Base-by-base conservation (phyloP, 2,797 vertebrate genomes). In the Gadopsis bispinosus region DNA sequence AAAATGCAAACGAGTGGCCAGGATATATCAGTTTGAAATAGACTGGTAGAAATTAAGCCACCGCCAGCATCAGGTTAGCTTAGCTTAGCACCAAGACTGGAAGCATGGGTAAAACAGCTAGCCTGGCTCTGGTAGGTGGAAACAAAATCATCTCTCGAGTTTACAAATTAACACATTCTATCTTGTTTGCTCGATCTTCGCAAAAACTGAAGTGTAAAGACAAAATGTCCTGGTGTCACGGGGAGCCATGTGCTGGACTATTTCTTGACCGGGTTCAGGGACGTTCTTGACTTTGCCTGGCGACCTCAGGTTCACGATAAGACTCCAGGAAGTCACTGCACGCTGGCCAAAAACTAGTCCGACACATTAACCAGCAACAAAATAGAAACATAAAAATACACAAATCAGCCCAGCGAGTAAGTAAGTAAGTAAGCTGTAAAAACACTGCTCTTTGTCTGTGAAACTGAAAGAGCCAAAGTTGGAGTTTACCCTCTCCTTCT, bases 341-440 rank as follows among this genome's bases (percentile, higher is more conserved):
- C 7, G 19, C 0, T 3, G 4, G 37, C 58, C 48, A 41, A 47
- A 58, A 48, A 41, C 54, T 16, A 43, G 10, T 2, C 5, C 0
- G 3, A 26, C 11, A 16, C 17, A 31, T 19, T 26, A 26, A 26
- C 26, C 26, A 26, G 76, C 84, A 86, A 69, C 70, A 83, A 83
- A 86, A 88, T 17, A 70, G 75, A 87, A 85, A 87, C 61, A 72
- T 81, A 86, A 75, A 80, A 87, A 80, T 75, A 59, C 59, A 84
- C 66, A 84, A 83, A 88, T 86, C 66, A 83, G 76, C 72, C 33
- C 50, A 64, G 41, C 53, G 55, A 86, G 69, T 60, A 58, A 69
- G 75, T 76, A 68, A 65, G 82, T 83, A 87, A 77, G 53, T 63
- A 29, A 75, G 56, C 70, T 80, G 69, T 81, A 74, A 86, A 88